Base-by-base conservation (phyloP, 1,140 invertebrate genomes). In the Aphelinus certus region DNA sequence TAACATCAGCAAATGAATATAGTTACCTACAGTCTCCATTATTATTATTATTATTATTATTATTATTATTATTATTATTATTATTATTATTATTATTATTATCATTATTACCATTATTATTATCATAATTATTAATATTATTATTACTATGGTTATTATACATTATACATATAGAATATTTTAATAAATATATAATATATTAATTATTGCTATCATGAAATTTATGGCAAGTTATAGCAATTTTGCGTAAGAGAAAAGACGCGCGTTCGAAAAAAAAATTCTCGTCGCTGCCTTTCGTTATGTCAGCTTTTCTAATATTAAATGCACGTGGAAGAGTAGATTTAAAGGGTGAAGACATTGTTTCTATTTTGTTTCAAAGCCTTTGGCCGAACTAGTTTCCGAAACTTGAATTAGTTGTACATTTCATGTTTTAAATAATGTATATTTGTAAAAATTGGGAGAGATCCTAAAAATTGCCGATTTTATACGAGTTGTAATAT, bases 171-270 rank as follows among this genome's bases (percentile, higher is more conserved):
- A 79, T 80, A 79, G 74, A 79, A 57, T 81, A 79, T 79, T 77
- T 78, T 80, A 78, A 81, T 79, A 71, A 77, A 75, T 81, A 81
- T 79, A 77, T 78, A 78, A 78, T 79, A 81, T 79, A 76, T 71
- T 61, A 67, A 76, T 76, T 66, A 76, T 72, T 68, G 70, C 1
- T 76, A 76, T 71, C 63, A 84, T 83, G 83, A 85, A 85, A 76
- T 85, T 83, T 86, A 85, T 85, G 81, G 83, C 77, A 83, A 81
- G 84, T 87, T 86, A 85, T 80, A 78, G 77, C 81, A 77, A 80
- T 80, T 79, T 84, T 83, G 80, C 79, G 77, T 81, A 77, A 71
- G 72, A 71, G 57, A 77, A 63, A 46, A 56, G 63, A 72, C 51
- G 68, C 75, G 69, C 57, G 55, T 67, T 45, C 46, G 66, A 70